A percentile compares a stretch with the other conserved stretches of the same genome.
phyloP scores from a whole-genome alignment of 2,888 invertebrate genomes.

The Spisula solida region DNA sequence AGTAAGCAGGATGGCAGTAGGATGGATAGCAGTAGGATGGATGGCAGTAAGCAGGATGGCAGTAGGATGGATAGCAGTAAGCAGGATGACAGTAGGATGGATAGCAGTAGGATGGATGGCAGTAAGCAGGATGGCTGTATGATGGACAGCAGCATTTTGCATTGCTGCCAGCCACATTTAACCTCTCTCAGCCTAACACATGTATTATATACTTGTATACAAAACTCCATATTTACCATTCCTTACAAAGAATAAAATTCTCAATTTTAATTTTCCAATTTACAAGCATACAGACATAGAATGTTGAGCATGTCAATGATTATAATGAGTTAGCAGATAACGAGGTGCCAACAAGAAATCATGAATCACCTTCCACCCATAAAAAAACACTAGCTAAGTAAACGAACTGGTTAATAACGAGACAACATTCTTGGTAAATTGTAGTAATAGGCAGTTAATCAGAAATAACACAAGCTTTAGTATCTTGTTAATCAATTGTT shows the following conservation, averaged over 20 bases:
- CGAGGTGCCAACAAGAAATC: slow-evolving; percentile 8
- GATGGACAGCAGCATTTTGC: no score
- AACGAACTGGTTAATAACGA: background rate
- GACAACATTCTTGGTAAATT: slow-evolving; percentile 13
- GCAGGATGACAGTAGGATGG: no score
- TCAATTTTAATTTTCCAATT: slow-evolving; percentile 15
- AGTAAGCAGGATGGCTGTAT: no score
- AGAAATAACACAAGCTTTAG: background rate
- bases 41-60: no score
- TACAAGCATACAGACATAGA: background rate
- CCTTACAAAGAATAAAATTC: background rate
- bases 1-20: no score
- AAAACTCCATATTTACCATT: no score
- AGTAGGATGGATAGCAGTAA: no score
- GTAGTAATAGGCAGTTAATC: background rate
- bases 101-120: no score
- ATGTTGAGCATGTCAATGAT: background rate
- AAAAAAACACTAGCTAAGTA: slow-evolving; percentile 2
- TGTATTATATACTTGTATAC: no score
- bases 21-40: no score
- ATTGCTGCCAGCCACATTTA: no score
- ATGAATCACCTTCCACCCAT: background rate
- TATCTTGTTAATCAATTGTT: background rate
- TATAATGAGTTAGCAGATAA: slow-evolving; percentile 1
- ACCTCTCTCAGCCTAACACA: no score